Conservation (phyloP, 1,140 invertebrate genomes). For the Monomorium pharaonis region DNA sequence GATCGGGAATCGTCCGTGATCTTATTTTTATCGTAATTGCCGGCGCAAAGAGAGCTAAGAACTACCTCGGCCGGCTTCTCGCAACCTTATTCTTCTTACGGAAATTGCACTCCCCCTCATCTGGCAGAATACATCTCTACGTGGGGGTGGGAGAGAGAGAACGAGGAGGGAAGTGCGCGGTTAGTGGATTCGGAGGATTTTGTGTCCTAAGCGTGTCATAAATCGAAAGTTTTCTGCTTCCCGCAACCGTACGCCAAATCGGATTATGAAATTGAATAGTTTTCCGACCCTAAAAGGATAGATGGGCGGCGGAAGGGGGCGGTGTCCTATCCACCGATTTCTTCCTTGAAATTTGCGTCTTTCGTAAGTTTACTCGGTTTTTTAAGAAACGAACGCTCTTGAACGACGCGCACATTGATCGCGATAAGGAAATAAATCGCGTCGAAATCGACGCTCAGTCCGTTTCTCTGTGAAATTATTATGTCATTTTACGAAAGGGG, state of each 20-base stretch:
- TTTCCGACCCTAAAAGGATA: slow-evolving; percentile 15
- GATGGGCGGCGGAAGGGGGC: neutral
- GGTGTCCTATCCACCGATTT: neutral
- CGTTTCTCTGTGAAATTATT: neutral
- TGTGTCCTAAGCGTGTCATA: slow-evolving; percentile 70
- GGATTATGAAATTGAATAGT: slow-evolving; percentile 78
- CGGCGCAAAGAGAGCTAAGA: neutral
- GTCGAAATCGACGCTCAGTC: neutral
- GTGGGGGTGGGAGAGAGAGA: neutral
- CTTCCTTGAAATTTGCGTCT: slow-evolving; percentile 13
- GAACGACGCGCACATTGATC: neutral
- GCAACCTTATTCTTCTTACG: slow-evolving; percentile 48
- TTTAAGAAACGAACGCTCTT: slow-evolving; percentile 3
- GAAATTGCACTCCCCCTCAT: slow-evolving; percentile 65
- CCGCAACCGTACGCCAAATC: slow-evolving; percentile 73
- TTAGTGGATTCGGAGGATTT: slow-evolving; percentile 61
- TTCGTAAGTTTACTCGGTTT: neutral
- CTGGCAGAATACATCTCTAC: slow-evolving; percentile 36
- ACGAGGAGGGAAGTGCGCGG: neutral
- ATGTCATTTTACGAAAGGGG: neutral
- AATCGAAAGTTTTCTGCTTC: slow-evolving; percentile 75
- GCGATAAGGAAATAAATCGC: slow-evolving; percentile 9
- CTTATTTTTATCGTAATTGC: slow-evolving; percentile 56
- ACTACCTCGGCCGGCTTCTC: neutral
- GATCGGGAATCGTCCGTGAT: slow-evolving; percentile 9